phyloP scores from a whole-genome alignment of 2,797 vertebrate genomes.

The Columba guinea region DNA sequence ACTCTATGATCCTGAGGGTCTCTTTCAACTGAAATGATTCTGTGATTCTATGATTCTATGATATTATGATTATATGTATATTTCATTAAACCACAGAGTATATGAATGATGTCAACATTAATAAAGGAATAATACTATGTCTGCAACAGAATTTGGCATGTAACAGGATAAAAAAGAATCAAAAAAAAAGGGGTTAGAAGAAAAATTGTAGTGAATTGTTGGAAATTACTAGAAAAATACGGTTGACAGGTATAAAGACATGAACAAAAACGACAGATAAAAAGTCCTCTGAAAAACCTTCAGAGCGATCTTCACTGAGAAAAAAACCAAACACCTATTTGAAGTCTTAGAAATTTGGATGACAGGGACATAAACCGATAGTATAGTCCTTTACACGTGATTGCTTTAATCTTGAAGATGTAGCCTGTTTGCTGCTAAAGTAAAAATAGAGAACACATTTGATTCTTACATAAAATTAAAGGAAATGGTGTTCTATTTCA shows the following conservation, averaged over 20 bases:
- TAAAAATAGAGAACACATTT: not conserved
- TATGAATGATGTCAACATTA: not conserved
- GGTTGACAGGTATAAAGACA: not conserved
- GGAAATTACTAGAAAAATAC: not conserved
- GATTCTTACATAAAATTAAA: not conserved
- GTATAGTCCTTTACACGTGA: not conserved
- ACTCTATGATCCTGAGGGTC: too few relatives aligned
- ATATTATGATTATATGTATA: not conserved
- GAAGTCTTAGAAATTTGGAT: not conserved
- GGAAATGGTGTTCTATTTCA: not conserved
- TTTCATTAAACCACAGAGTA: not conserved
- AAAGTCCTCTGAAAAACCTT: not conserved
- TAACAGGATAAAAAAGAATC: not conserved
- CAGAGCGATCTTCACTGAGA: not conserved
- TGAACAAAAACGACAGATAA: not conserved
- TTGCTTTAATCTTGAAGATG: not conserved
- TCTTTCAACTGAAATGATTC: too few relatives aligned
- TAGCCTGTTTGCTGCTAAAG: not conserved
- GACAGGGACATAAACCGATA: not conserved
- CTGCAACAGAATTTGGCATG: not conserved
- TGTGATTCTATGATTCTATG: too few relatives aligned
- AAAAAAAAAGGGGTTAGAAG: not conserved
- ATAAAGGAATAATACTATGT: not conserved
- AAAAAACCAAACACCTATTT: not conserved
- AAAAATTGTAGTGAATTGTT: not conserved